phyloP scores from a whole-genome alignment of 2,888 invertebrate species.

The Glyphotaelius pellucidus region DNA sequence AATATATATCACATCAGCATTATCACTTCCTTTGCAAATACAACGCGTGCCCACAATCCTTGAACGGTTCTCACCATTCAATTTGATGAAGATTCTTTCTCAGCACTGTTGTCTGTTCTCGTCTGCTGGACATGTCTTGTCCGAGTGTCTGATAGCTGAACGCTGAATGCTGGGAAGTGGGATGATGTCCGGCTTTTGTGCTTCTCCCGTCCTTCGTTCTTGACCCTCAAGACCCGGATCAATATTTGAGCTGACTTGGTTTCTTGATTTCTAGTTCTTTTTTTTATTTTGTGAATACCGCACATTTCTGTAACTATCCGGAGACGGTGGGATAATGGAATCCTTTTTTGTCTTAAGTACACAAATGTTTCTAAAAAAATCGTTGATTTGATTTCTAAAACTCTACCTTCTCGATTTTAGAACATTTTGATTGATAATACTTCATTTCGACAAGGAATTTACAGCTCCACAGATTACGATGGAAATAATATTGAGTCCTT shows the following conservation, averaged over 20 bases:
- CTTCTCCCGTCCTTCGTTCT: not conserved
- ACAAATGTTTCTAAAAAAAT: too few relatives aligned
- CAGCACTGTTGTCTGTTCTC: not conserved
- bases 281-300: too few relatives aligned
- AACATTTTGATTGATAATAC: not conserved
- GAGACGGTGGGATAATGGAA: too few relatives aligned
- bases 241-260: not conserved
- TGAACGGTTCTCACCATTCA: not conserved
- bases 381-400: not conserved
- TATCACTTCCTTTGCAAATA: not conserved
- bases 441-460: too few relatives aligned
- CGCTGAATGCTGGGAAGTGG: not conserved
- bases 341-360: too few relatives aligned
- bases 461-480: too few relatives aligned
- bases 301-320: too few relatives aligned
- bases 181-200: not conserved
- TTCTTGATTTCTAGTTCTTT: not conserved
- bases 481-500: too few relatives aligned
- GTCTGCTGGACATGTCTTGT: not conserved
- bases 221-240: not conserved
- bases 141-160: not conserved
- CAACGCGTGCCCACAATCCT: not conserved
- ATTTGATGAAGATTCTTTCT: not conserved
- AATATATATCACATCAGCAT: not conserved
- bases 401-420: not conserved